Evolutionary conservation across 2,113 vertebrate genomes (phyloP).

Genomic region (Eudyptes chrysolophus): DNA sequence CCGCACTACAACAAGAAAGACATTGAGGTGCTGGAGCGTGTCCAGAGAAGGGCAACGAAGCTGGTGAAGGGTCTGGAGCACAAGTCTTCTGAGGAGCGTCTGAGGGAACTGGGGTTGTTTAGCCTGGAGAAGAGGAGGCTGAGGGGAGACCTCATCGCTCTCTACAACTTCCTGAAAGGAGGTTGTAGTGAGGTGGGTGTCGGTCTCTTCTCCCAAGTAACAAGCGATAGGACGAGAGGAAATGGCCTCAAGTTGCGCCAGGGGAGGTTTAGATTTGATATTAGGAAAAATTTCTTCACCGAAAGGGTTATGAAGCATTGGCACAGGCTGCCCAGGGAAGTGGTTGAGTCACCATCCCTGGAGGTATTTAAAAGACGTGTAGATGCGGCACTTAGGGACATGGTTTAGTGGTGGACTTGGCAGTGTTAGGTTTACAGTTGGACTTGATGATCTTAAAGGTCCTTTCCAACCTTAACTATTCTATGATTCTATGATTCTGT

Average conservation of each 20-base stretch:
- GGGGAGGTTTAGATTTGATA: neutral
- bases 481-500: neutral
- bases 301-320: neutral
- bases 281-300: neutral
- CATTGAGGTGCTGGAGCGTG: neutral
- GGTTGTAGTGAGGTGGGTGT: neutral
- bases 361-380: neutral
- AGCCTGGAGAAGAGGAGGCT: neutral
- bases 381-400: neutral
- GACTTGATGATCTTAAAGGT: neutral
- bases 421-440: neutral
- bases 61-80: neutral
- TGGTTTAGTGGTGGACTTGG: neutral
- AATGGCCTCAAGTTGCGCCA: neutral
- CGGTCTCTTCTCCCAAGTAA: neutral
- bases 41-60: neutral
- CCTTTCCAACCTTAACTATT: neutral
- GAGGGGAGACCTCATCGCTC: neutral
- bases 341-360: neutral
- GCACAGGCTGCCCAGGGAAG: neutral
- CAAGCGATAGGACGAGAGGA: neutral
- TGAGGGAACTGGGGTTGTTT: neutral
- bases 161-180: neutral
- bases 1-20: neutral
- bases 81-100: neutral